Conservation (phyloP, 2,113 vertebrate genomes). For the Otocyon megalotis region DNA sequence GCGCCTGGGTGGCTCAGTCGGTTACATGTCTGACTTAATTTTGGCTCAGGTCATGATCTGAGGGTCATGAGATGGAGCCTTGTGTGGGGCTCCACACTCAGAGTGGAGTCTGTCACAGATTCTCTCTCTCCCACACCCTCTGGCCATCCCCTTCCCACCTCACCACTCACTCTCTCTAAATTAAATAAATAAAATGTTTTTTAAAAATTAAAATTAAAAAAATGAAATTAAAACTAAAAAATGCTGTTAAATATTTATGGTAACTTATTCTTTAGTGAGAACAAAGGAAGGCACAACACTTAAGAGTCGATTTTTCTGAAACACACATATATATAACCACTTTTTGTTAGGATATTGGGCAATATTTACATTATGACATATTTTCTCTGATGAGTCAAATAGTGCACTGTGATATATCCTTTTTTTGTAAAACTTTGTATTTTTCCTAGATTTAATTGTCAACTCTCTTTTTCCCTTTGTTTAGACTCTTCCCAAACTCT, state of each 20-base stretch:
- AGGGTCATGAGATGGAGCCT: neutral
- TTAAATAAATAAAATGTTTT: neutral
- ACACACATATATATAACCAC: neutral
- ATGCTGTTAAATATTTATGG: neutral
- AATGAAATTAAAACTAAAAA: neutral
- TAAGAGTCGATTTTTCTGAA: neutral
- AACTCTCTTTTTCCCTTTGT: neutral
- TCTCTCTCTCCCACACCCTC: neutral
- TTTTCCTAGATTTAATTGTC: neutral
- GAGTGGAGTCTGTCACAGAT: neutral
- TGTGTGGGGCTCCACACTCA: neutral
- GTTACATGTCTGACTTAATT: neutral
- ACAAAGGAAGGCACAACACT: neutral
- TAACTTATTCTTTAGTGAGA: neutral
- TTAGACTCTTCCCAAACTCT: neutral
- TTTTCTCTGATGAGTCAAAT: neutral
- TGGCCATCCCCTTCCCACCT: rapidly evolving
- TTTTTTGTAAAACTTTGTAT: neutral
- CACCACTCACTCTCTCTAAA: neutral
- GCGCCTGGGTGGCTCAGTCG: neutral
- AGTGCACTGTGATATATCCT: neutral
- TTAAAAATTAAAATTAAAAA: neutral
- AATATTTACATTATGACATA: neutral
- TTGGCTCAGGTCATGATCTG: neutral
- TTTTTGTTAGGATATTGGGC: neutral